phyloP scores from a whole-genome alignment of 2,888 invertebrate genomes.

The Oscheius onirici region DNA sequence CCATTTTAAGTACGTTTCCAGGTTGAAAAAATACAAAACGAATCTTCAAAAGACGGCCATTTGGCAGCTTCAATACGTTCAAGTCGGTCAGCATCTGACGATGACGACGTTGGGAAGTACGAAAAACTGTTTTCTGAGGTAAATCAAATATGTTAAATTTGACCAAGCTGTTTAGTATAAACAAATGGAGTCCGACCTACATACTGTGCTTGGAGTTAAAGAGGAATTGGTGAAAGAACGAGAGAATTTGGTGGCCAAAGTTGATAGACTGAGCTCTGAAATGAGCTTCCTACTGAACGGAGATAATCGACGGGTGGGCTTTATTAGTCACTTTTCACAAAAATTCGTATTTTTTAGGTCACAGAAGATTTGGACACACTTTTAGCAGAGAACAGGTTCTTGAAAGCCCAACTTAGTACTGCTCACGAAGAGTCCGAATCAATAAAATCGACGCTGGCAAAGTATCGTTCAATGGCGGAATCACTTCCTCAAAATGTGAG shows the following conservation, averaged over 20 bases:
- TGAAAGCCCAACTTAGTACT: slow-evolving; percentile 76
- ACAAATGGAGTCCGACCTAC: slow-evolving; percentile 53
- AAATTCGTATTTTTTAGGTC: slow-evolving; percentile 36
- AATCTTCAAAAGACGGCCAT: not conserved
- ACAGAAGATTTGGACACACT: slow-evolving; percentile 58
- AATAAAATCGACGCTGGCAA: slow-evolving; percentile 57
- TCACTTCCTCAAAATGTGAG: slow-evolving; percentile 28
- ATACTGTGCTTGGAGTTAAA: slow-evolving; percentile 52
- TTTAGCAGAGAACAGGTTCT: slow-evolving; percentile 71
- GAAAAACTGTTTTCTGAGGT: slow-evolving; percentile 32
- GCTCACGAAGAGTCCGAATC: slow-evolving; percentile 77
- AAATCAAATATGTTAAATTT: not conserved
- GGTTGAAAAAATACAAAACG: slow-evolving; percentile 26
- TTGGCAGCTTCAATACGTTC: not conserved
- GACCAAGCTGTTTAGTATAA: slow-evolving; percentile 41
- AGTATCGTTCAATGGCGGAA: slow-evolving; percentile 54
- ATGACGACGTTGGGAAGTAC: slow-evolving; percentile 19
- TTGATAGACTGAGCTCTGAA: slow-evolving; percentile 48
- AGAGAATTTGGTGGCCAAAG: slow-evolving; percentile 48
- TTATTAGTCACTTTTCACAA: too few species aligned
- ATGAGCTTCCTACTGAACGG: slow-evolving; percentile 56
- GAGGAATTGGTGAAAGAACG: slow-evolving; percentile 54
- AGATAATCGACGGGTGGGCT: slow-evolving; percentile 50
- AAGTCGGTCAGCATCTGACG: not conserved
- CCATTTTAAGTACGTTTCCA: not conserved